Percentiles rank a stretch among this genome's conserved stretches.
phyloP scores from a whole-genome alignment of 2,888 invertebrate species.

The Aethes cnicana region DNA sequence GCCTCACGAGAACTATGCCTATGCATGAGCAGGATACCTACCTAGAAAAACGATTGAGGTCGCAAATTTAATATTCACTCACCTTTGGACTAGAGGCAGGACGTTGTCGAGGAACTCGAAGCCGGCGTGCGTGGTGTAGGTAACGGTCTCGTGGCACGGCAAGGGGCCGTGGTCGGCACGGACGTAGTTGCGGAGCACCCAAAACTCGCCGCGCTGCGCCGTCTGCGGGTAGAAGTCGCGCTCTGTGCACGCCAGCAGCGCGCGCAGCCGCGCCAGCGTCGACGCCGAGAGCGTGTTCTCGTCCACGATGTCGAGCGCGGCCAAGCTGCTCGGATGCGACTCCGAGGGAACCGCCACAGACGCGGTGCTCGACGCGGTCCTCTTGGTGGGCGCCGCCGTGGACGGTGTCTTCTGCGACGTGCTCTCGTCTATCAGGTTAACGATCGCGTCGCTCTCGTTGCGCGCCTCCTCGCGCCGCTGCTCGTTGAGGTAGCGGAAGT shows the following conservation, averaged over 20 bases:
- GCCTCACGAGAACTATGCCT: slow-evolving; percentile 2
- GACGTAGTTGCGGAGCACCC: slow-evolving; percentile 94
- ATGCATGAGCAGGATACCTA: slow-evolving; percentile 7
- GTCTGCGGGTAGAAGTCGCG: slow-evolving; percentile 83
- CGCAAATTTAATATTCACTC: slow-evolving; percentile 46
- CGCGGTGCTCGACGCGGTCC: slow-evolving; percentile 70
- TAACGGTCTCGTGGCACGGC: slow-evolving; percentile 91
- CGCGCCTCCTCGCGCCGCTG: slow-evolving; percentile 45
- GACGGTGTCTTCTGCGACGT: slow-evolving; percentile 72
- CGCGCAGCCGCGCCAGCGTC: slow-evolving; percentile 64
- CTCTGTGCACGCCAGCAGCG: slow-evolving; percentile 84
- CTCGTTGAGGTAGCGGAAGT: slow-evolving; percentile 51
- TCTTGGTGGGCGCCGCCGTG: slow-evolving; percentile 65
- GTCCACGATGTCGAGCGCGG: slow-evolving; percentile 60
- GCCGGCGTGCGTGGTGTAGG: slow-evolving; percentile 96
- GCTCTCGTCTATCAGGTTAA: slow-evolving; percentile 67
- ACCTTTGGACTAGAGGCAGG: slow-evolving; percentile 90
- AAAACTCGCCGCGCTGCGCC: slow-evolving; percentile 90
- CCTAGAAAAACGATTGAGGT: slow-evolving; percentile 15
- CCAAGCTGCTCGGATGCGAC: slow-evolving; percentile 58
- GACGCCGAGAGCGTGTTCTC: slow-evolving; percentile 64
- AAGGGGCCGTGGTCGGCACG: slow-evolving; percentile 86
- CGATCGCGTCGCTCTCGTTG: slow-evolving; percentile 59
- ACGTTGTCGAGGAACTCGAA: slow-evolving; percentile 95
- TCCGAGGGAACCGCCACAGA: slow-evolving; percentile 60